phyloP scores from a whole-genome alignment of 2,113 vertebrate species.

The Mohoua ochrocephala region DNA sequence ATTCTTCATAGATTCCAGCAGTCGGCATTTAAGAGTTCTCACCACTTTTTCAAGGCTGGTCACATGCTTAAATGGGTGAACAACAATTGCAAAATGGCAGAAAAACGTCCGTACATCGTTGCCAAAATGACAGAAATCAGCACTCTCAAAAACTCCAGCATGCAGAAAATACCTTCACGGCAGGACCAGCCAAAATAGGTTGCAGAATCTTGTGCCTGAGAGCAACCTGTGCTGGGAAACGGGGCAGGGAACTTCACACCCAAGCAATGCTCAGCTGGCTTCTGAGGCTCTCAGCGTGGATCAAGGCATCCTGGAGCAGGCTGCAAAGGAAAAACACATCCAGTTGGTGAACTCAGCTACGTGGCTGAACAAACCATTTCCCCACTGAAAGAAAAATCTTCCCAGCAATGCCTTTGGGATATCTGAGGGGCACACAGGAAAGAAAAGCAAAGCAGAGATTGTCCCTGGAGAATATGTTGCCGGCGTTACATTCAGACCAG shows the following conservation, averaged over 20 bases:
- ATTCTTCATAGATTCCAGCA: neutral
- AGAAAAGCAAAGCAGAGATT: neutral
- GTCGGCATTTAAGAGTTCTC: neutral
- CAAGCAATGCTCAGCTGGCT: neutral
- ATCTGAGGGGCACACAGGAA: neutral
- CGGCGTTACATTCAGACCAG: fast-evolving
- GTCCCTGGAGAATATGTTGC: neutral
- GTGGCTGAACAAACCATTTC: neutral
- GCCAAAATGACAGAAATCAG: neutral
- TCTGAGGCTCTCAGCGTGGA: neutral
- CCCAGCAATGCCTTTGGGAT: neutral
- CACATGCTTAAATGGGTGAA: neutral
- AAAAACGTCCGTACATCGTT: neutral
- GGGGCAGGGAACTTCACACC: neutral
- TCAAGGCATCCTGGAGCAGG: neutral
- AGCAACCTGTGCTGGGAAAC: neutral
- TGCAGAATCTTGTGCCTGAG: neutral
- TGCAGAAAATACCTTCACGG: neutral
- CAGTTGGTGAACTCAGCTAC: neutral
- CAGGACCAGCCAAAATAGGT: neutral
- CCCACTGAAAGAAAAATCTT: neutral
- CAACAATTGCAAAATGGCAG: neutral
- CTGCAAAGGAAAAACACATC: neutral
- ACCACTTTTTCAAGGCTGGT: neutral
- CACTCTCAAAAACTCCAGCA: neutral